Base-by-base conservation (phyloP, 2,113 vertebrate species). In the Edolisoma coerulescens region DNA sequence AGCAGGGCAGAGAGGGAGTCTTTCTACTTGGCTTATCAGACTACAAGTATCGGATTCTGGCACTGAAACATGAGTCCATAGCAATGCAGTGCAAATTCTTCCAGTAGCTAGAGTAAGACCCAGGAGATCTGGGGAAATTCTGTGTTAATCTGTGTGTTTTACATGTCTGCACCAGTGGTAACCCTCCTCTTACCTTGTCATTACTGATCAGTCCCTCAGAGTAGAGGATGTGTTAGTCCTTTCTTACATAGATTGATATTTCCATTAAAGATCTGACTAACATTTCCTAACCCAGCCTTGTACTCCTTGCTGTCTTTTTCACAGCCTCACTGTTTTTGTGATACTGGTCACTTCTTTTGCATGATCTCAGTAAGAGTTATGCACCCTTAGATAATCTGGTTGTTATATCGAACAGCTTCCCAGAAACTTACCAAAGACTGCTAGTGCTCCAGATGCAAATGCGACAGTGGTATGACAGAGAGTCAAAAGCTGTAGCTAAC, bases 11-110 rank as follows among this genome's bases (percentile, higher is more conserved):
- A 84, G 18, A 54, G 6, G 12, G 37, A 50, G 8, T 16, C 16
- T 37, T 73, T 74, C 64, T 42, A n/a, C 27, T n/a, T 69, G 56
- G 20, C 30, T 74, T 11, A 17, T 81, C 41, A 65, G 11, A 65
- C 9, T 37, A 17, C 2, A 59, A 54, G 7, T 35, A 10, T 42
- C 0, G 0, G 27, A n/a, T 54, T 18, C 59, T 69, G 20, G 35
- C 11, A 47, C 33, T 78, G 49, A 68, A 91, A 63, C 16, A 22
- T 13, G 12, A 69, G 18, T 59, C 11, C n/a, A 13, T 44, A 24
- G 12, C n/a, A 69, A 81, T 61, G 24, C 11, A 63, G 7, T 8
- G 16, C 49, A 74, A 84, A 68, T 32, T 26, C 39, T 65, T 87
- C 37, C 52, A 70, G 42, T 10, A 91, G 14, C 63, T 53, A 14